Percentiles rank a stretch among this genome's conserved stretches.
Evolutionary conservation across 2,888 invertebrate genomes (phyloP).

Genomic region (Pyrocoelia pectoralis): DNA sequence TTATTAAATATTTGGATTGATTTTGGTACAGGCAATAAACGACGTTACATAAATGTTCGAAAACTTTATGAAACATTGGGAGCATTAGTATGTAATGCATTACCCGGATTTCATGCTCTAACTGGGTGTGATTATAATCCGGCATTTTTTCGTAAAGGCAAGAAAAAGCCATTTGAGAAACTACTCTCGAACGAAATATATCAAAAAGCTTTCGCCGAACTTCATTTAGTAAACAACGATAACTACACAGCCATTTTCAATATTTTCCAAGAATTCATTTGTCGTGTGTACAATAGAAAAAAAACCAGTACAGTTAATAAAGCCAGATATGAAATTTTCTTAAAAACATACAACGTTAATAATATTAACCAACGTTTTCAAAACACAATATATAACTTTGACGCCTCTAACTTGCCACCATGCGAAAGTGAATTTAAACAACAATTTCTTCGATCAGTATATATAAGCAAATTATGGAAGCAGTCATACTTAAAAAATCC

Average conservation of each 20-base stretch:
- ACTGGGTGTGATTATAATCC: conserved; percentile 41
- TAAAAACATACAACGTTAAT: too few relatives aligned
- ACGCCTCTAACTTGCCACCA: not conserved
- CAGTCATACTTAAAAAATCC: not conserved
- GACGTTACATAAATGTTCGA: not conserved
- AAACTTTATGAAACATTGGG: not conserved
- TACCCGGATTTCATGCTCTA: conserved; percentile 34
- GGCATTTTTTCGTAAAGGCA: conserved; percentile 21
- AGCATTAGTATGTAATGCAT: not conserved
- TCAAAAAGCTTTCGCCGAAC: conserved; percentile 10
- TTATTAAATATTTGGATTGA: not conserved
- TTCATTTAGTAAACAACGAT: too few relatives aligned
- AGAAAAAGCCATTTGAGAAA: conserved; percentile 9
- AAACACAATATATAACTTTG: not conserved
- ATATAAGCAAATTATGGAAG: not conserved
- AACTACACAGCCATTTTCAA: too few relatives aligned
- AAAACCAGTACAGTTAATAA: not conserved
- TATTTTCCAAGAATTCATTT: not conserved
- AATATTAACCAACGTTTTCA: not conserved
- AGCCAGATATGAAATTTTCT: not conserved
- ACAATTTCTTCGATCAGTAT: not conserved
- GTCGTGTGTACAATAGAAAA: not conserved
- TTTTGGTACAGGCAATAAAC: not conserved
- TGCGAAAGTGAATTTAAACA: not conserved
- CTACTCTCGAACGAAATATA: conserved; percentile 9